Evolutionary conservation across 2,888 invertebrate genomes (phyloP).

Genomic region (Nasonovia ribisnigri): DNA sequence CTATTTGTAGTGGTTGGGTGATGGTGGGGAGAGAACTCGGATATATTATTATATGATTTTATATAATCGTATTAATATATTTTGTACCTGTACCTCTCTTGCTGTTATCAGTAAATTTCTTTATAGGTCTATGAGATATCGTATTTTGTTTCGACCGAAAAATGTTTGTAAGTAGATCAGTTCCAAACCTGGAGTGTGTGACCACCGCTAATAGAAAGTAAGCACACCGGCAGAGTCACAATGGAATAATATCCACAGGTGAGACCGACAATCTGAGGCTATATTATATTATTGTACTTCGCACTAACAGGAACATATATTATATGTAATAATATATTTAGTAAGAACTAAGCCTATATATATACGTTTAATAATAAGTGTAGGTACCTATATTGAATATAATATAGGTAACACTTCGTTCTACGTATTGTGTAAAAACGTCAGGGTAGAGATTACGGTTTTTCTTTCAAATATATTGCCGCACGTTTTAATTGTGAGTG

Average conservation of each 20-base stretch:
- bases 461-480: not conserved
- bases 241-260: not conserved
- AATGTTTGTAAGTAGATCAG: not conserved
- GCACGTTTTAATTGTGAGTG: slow-evolving; percentile 12
- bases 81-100: too few species aligned
- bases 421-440: not conserved
- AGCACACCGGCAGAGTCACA: not conserved
- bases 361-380: not conserved
- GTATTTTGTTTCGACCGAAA: not conserved
- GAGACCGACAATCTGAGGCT: not conserved
- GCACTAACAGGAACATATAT: not conserved
- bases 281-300: not conserved
- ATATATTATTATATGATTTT: not conserved
- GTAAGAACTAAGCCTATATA: not conserved
- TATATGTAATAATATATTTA: not conserved
- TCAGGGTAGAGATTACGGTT: not conserved
- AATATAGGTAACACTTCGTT: not conserved
- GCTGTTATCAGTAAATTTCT: too few species aligned
- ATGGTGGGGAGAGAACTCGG: not conserved
- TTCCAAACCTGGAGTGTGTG: not conserved
- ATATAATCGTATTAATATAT: not conserved
- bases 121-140: not conserved
- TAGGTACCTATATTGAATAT: not conserved
- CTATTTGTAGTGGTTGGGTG: not conserved
- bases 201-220: not conserved